Base-by-base conservation (phyloP, 2,888 invertebrate species). In the Salpingus planirostris region DNA sequence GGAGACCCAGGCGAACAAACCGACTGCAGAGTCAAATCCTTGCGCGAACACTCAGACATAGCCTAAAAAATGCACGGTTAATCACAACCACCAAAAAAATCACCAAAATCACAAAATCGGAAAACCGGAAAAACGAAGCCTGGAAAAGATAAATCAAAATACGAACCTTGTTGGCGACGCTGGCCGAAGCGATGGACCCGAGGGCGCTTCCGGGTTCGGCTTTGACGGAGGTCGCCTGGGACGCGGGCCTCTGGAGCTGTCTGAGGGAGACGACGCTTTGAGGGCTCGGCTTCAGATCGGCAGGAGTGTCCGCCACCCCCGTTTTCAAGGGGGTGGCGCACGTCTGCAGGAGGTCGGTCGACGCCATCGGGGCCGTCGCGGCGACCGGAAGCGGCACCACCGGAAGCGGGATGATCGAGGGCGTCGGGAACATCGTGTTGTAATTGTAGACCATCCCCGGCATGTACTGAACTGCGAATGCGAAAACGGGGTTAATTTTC, bases 381-480 rank as follows among this genome's bases (percentile, higher is more conserved):
- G n/a, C n/a, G n/a, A n/a, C n/a, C n/a, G n/a, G n/a, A n/a, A n/a
- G n/a, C n/a, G n/a, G n/a, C n/a, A n/a, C n/a, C n/a, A n/a, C n/a
- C n/a, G n/a, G n/a, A n/a, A n/a, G n/a, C n/a, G n/a, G n/a, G n/a
- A n/a, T 67, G 49, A 80, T 68, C 1, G 77, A 71, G 0, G 70
- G 52, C 1, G 70, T 64, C 1, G 65, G 60, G 43, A 70, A 69
- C 21, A 73, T 49, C n/a, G 70, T 58, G 37, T 54, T 28, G 70
- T 67, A 50, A 71, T 70, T 42, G 73, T 75, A 78, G 59, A 78
- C 67, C 43, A 78, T 62, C 2, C 72, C 69, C 3, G 74, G 65
- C 65, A 81, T 69, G 44, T 75, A 81, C 47, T 75, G 78, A 43
- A 81, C 73, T 69, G 69, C 48, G n/a, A n/a, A n/a, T n/a, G n/a